Evolutionary conservation across 2,888 invertebrate species (phyloP), one percentile per base, ranked within the genome.

Genomic region (Gerris lacustris): DNA sequence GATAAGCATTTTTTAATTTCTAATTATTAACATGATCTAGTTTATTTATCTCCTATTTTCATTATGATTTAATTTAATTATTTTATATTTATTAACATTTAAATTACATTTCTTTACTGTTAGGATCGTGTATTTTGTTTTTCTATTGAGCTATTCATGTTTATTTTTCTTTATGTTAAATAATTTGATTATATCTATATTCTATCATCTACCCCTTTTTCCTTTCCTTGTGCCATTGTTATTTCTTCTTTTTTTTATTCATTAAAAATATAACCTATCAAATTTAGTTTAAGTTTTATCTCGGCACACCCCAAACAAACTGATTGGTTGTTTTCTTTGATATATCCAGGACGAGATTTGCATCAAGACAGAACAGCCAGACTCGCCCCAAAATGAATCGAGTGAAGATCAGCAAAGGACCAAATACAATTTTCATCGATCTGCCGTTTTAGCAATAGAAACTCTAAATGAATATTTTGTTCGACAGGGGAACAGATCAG

Each of bases 381-480:
- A 55, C 55, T 55, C 55, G 15, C 55, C 55, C 15, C 11, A 15
- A 15, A 55, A 5, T 55, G 55, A 55, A 9, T 15, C 9, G 55
- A 69, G 67, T 69, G 67, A 69, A 67, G 63, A 63, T 63, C 69
- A 69, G 7, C 69, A 69, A 9, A 63, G 55, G 11, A 55, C 15
- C 55, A 55, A 9, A 11, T 31, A 31, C 31, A 31, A 31, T 31
- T 2, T 31, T 31, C 55, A 55, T 5, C 55, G 55, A 11, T 9
- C 55, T 55, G 55, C 55, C 15, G 15, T 55, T 15, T 66, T 66
- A 63, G 74, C 74, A 6, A 68, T 74, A 55, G 68, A 74, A 44
- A 72, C 71, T 11, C 64, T 69, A 9, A 69, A 69, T 45, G 69
- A 72, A 17, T 73, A 72, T 70, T 66, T 69, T 67, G 70, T 67